phyloP scores from a whole-genome alignment of 2,113 vertebrate genomes.

The Burhinus oedicnemus region DNA sequence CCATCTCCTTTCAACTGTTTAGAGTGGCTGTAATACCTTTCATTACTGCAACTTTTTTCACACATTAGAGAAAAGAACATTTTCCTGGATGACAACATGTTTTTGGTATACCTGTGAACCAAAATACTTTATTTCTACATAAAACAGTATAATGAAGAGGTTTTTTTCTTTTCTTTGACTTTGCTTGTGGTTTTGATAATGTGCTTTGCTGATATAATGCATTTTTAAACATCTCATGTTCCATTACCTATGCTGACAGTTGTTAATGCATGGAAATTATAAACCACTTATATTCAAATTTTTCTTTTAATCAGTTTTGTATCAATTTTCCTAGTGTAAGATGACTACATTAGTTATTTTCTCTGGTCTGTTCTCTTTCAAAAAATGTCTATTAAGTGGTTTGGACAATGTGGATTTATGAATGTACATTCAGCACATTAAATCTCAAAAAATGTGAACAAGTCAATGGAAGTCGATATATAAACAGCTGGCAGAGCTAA shows the following conservation, averaged over 20 bases:
- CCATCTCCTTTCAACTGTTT: not conserved
- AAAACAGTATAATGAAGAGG: not conserved
- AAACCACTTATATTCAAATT: not conserved
- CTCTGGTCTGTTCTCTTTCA: not conserved
- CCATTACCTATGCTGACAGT: not conserved
- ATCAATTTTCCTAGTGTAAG: not conserved
- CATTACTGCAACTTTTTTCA: not conserved
- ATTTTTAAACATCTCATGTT: not conserved
- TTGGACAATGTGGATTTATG: conserved; percentile 41
- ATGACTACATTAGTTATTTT: conserved; percentile 27
- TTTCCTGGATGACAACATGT: not conserved
- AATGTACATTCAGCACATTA: not conserved
- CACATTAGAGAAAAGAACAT: not conserved
- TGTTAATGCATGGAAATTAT: not conserved
- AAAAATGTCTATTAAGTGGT: not conserved
- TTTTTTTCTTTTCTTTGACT: not conserved
- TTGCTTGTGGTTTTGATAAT: not conserved
- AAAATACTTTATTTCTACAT: not conserved
- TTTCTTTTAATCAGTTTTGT: not conserved
- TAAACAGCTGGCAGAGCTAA: not conserved
- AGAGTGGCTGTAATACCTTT: not conserved
- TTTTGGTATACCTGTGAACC: not conserved
- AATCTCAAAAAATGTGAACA: conserved; percentile 40
- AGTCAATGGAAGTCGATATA: not conserved
- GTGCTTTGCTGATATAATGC: not conserved